Conservation (phyloP, 1,140 invertebrate genomes). For the Neodiprion fabricii region DNA sequence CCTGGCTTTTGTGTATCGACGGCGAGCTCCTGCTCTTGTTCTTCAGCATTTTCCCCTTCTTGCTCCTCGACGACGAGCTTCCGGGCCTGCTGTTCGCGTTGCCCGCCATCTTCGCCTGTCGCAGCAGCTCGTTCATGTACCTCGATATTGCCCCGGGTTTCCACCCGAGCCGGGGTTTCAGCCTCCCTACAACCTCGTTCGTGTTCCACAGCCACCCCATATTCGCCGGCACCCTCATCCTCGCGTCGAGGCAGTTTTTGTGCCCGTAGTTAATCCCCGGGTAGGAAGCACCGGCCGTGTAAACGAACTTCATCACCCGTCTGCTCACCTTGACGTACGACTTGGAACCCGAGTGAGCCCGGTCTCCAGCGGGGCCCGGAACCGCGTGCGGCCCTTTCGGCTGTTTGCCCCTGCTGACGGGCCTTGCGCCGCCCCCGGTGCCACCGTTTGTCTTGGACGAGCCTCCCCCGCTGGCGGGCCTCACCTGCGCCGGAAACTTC, state of each 20-base stretch:
- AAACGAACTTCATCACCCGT: conserved; percentile 42
- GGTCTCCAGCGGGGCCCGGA: conserved; percentile 13
- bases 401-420: background rate
- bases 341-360: background rate
- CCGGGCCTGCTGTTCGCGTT: conserved; percentile 25
- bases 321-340: conserved; percentile 38
- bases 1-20: conserved; percentile 26
- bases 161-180: conserved; percentile 51
- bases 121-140: conserved; percentile 43
- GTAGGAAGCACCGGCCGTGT: conserved; percentile 35
- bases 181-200: conserved; percentile 26
- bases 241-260: conserved; percentile 45
- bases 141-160: conserved; percentile 50
- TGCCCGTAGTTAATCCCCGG: conserved; percentile 48
- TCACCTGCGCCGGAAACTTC: background rate
- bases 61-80: conserved; percentile 24
- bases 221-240: conserved; percentile 49
- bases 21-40: conserved; percentile 33
- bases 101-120: conserved; percentile 40
- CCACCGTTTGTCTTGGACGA: no score
- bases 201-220: conserved; percentile 57
- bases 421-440: no score
- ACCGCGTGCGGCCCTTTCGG: background rate
- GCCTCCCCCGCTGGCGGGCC: background rate
- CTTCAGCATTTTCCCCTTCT: conserved; percentile 28